phyloP scores from a whole-genome alignment of 2,113 vertebrate species.

The Proterorhinus semilunaris region DNA sequence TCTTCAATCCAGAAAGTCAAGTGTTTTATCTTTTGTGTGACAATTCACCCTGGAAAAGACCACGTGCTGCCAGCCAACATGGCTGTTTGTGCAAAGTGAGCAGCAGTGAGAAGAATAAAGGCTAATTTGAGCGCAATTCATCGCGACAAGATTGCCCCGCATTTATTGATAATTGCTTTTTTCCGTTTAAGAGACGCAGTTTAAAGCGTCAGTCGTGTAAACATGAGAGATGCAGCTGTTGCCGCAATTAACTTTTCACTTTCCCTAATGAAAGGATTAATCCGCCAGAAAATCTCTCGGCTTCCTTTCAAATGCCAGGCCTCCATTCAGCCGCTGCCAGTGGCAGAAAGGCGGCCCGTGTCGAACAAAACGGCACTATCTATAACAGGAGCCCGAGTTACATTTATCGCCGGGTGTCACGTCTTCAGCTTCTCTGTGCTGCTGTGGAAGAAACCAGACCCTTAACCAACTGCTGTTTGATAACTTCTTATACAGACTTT shows the following conservation, averaged over 20 bases:
- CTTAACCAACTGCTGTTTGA: constrained; percentile 71
- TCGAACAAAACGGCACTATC: constrained; percentile 72
- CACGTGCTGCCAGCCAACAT: constrained; percentile 69
- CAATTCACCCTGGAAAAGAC: constrained; percentile 52
- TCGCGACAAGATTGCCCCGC: constrained; percentile 74
- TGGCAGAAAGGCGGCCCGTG: constrained; percentile 66
- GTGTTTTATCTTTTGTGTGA: constrained; percentile 73
- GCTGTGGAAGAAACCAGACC: constrained; percentile 70
- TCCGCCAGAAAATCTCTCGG: constrained; percentile 77
- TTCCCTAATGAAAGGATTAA: constrained; percentile 82
- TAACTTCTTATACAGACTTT: constrained; percentile 63
- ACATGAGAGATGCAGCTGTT: constrained; percentile 80
- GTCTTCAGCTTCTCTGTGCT: constrained; percentile 63
- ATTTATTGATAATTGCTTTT: constrained; percentile 84
- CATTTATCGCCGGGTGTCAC: constrained; percentile 72
- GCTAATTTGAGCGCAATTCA: constrained; percentile 77
- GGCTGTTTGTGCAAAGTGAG: constrained; percentile 43
- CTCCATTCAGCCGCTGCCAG: constrained; percentile 72
- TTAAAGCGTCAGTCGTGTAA: constrained; percentile 73
- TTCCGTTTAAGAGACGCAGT: constrained; percentile 72
- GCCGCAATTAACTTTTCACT: constrained; percentile 82
- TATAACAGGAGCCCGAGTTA: constrained; percentile 69
- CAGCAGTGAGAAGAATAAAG: constrained; percentile 62
- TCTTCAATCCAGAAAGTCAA: constrained; percentile 55
- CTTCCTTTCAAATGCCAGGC: constrained; percentile 75